A percentile compares a stretch with the other conserved stretches of the same genome.
phyloP scores from a whole-genome alignment of 2,888 invertebrate genomes.

The Lampropteryx suffumata region DNA sequence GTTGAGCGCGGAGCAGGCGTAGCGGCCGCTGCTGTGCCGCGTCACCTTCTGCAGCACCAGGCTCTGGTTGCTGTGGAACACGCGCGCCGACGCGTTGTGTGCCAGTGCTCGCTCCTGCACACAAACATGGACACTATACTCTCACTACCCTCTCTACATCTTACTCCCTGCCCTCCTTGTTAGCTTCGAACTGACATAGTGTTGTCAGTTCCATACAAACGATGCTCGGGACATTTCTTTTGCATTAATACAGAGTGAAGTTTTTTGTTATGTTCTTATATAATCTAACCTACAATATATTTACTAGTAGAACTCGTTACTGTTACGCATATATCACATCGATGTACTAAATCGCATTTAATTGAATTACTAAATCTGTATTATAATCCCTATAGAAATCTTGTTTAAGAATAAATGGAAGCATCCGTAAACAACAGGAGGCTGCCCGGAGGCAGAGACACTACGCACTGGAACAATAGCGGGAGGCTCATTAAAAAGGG shows the following conservation, averaged over 20 bases:
- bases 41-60: slow-evolving; percentile 95
- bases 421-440: slow-evolving; percentile 5
- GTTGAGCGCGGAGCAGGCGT: slow-evolving; percentile 94
- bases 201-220: no score
- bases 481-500: slow-evolving; percentile 46
- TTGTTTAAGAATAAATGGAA: background rate
- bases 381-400: background rate
- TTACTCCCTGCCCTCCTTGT: no score
- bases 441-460: background rate
- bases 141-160: no score
- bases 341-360: no score
- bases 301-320: no score
- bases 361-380: background rate
- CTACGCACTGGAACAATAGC: slow-evolving; percentile 47
- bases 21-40: slow-evolving; percentile 91
- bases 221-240: no score
- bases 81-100: slow-evolving; percentile 93
- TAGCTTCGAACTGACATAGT: no score
- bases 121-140: background rate
- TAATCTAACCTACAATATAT: no score
- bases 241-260: no score
- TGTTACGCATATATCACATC: no score
- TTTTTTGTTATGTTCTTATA: no score
- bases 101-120: slow-evolving; percentile 88
- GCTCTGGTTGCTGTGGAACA: slow-evolving; percentile 96